Base-by-base conservation (phyloP, 2,113 vertebrate genomes). In the Halichoerus grypus region DNA sequence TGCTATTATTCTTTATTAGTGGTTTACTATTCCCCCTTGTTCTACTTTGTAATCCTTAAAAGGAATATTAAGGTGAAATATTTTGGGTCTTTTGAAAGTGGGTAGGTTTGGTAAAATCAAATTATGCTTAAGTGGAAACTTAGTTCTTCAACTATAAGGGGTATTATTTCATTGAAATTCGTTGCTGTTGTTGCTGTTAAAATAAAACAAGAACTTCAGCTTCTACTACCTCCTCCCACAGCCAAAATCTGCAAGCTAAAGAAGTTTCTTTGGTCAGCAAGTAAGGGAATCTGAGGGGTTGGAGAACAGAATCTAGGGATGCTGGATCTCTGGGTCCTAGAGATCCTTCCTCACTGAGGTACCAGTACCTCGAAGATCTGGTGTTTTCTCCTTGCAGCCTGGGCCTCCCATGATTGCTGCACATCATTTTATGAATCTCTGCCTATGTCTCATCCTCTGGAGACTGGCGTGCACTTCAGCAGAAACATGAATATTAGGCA, bases 31-130 rank as follows among this genome's bases (percentile, higher is more conserved):
- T 72, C 14, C 28, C 81, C 87, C 79, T 53, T 87, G 85, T 49
- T 98, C 36, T 69, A 82, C 59, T 96, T 95, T n/a, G 28, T 85
- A 89, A 87, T 77, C 7, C 80, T 93, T 79, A 77, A n/a, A 95
- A 74, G 15, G 24, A 83, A 69, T 85, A 88, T 89, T 57, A 83
- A n/a, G 1, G 51, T 69, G 31, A 87, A 91, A 69, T 76, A n/a
- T 84, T 55, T 88, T 39, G 51, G 13, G n/a, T 59, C 26, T 93
- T 63, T 53, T 51, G 49, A 93, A 97, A 96, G 59, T 81, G 15
- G 13, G 36, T 57, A 91, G 51, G 90, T 90, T 92, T 79, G 13
- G 19, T 77, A 77, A 90, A 57, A 79, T 77, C 39, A 85, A 92
- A 96, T 93, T 74, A 96, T 33, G 26, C 36, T 71, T 81, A 93